Conservation (phyloP, 2,797 vertebrate genomes). For the Staurois parvus region DNA sequence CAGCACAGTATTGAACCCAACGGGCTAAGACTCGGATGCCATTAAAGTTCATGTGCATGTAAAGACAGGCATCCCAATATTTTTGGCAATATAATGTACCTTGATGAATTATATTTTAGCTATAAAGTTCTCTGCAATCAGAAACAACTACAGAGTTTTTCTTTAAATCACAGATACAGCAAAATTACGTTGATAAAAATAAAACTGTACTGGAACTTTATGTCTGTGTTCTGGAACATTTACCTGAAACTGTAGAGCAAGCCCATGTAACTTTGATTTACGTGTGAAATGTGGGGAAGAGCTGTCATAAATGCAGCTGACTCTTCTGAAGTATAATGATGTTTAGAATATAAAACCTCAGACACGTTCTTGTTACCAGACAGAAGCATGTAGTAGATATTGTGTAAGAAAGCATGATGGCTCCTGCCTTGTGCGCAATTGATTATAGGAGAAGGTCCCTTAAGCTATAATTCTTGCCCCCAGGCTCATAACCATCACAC, state of each 20-base stretch:
- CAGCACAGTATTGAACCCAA: too few relatives aligned
- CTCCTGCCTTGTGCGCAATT: background rate
- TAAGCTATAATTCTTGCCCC: constrained; percentile 9
- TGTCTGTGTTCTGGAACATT: background rate
- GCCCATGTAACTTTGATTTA: background rate
- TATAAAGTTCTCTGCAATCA: too few relatives aligned
- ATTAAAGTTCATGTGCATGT: too few relatives aligned
- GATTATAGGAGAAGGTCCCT: background rate
- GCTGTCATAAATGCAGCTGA: background rate
- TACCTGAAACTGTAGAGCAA: background rate
- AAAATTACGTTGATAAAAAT: background rate
- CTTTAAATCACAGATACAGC: background rate
- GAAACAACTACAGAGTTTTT: too few relatives aligned
- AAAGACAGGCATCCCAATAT: too few relatives aligned
- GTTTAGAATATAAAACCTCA: background rate
- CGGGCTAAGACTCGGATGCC: too few relatives aligned
- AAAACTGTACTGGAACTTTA: background rate
- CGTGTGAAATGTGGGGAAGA: background rate
- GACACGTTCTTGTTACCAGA: background rate
- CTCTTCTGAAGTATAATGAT: background rate
- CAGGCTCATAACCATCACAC: background rate
- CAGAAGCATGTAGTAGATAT: background rate
- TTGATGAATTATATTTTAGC: too few relatives aligned
- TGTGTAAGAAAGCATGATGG: background rate
- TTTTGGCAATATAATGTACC: too few relatives aligned